These are phyloP conservation scores for Montipora cactus DNA, from an alignment of 64 coral and sea anemone species.

Conservation along the genomic window DNA sequence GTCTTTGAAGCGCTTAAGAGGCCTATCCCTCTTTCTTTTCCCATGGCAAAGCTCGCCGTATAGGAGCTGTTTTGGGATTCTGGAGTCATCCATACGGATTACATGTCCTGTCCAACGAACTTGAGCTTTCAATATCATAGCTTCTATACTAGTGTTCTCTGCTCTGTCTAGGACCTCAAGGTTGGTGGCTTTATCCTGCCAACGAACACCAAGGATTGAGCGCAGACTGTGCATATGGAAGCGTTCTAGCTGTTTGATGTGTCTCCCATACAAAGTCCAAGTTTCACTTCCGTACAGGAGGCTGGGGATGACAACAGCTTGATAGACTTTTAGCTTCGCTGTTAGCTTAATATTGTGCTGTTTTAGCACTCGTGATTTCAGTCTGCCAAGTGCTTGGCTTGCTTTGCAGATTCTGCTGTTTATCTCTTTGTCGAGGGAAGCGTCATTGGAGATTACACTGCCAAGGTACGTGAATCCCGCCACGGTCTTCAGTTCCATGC, in stretches of 20 bases:
- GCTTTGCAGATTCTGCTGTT: conserved; percentile 44
- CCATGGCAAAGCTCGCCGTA: conserved; percentile 45
- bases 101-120: conserved; percentile 42
- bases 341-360: conserved; percentile 29
- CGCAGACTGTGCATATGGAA: conserved; percentile 50
- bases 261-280: conserved; percentile 39
- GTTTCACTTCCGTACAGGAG: conserved; percentile 59
- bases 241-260: conserved; percentile 37
- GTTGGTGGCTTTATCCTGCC: conserved; percentile 33
- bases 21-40: conserved; percentile 42
- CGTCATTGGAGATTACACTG: conserved; percentile 59
- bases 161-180: conserved; percentile 54
- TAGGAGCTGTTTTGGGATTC: conserved; percentile 23
- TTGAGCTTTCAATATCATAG: conserved; percentile 43
- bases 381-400: conserved; percentile 56
- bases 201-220: conserved; percentile 34
- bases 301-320: conserved; percentile 10
- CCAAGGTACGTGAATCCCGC: conserved; percentile 44
- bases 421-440: conserved; percentile 63
- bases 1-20: conserved; percentile 53
- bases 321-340: conserved; percentile 47
- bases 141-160: conserved; percentile 33
- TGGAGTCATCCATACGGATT: neutral
- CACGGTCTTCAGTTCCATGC: conserved; percentile 3
- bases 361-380: neutral